phyloP scores from a whole-genome alignment of 2,113 vertebrate species.

The Mola mola region DNA sequence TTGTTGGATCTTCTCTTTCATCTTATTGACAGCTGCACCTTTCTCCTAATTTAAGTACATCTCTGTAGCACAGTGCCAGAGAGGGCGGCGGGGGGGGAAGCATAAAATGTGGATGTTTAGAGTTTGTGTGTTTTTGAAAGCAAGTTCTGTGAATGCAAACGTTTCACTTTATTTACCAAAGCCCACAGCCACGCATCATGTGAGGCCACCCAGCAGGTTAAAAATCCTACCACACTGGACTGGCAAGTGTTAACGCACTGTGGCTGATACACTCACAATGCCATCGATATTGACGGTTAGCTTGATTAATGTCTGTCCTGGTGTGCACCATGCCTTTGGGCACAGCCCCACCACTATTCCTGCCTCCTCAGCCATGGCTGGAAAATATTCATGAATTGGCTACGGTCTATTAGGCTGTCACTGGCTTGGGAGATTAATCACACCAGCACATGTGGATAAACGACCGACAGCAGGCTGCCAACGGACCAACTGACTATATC shows the following conservation, averaged over 20 bases:
- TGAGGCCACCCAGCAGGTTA: constrained; percentile 10
- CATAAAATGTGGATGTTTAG: neutral
- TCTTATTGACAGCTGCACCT: constrained; percentile 32
- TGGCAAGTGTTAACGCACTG: constrained; percentile 4
- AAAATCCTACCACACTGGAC: neutral
- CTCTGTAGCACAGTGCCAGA: too few relatives aligned
- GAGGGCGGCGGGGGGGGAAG: neutral
- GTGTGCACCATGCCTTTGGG: constrained; percentile 46
- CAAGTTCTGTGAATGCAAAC: neutral
- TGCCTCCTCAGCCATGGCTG: constrained; percentile 55
- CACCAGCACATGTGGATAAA: constrained; percentile 57
- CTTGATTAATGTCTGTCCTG: constrained; percentile 66
- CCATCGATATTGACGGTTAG: constrained; percentile 38
- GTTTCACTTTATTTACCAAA: constrained; percentile 16
- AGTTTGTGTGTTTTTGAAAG: neutral
- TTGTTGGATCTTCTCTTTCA: constrained; percentile 20
- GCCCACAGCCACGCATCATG: constrained; percentile 9
- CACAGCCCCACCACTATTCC: constrained; percentile 47
- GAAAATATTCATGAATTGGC: constrained; percentile 80
- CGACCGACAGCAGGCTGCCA: constrained; percentile 55
- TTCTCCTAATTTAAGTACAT: constrained; percentile 27
- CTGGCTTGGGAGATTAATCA: constrained; percentile 79
- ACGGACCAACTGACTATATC: constrained; percentile 34
- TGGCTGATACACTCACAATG: constrained; percentile 5
- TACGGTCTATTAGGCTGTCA: constrained; percentile 81